phyloP scores from a whole-genome alignment of 2,797 vertebrate species.

The Apogon hyalosoma region DNA sequence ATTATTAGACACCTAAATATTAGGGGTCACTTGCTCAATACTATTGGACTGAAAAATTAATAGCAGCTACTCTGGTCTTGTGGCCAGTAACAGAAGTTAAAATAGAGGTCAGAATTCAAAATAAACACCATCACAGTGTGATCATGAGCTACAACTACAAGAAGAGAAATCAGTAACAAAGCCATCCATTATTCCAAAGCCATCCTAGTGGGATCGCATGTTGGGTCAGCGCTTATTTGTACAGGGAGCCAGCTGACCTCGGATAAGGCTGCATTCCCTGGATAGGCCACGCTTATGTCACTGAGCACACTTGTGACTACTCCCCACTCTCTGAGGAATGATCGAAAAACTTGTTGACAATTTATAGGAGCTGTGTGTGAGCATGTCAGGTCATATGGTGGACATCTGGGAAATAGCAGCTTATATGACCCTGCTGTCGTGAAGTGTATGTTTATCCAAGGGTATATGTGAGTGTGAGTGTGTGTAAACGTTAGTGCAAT shows the following conservation, averaged over 20 bases:
- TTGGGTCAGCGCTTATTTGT: slow-evolving; percentile 59
- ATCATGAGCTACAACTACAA: slow-evolving; percentile 16
- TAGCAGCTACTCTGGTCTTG: neutral
- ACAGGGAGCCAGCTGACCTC: slow-evolving; percentile 39
- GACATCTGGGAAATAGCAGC: slow-evolving; percentile 33
- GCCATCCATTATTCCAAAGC: slow-evolving; percentile 59
- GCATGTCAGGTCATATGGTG: slow-evolving; percentile 56
- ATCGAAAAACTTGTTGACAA: slow-evolving; percentile 68
- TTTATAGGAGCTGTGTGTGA: slow-evolving; percentile 63
- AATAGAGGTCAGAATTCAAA: slow-evolving; percentile 24
- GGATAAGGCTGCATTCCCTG: slow-evolving; percentile 43
- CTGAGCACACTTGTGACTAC: slow-evolving; percentile 15
- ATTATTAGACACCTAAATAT: too few relatives aligned
- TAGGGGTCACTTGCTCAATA: neutral
- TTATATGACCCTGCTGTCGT: slow-evolving; percentile 35
- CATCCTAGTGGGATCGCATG: slow-evolving; percentile 41
- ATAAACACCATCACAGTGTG: slow-evolving; percentile 28
- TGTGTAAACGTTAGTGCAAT: neutral
- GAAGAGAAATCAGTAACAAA: slow-evolving; percentile 22
- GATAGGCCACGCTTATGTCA: slow-evolving; percentile 32
- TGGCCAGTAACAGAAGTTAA: slow-evolving; percentile 13
- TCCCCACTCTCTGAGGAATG: slow-evolving; percentile 15
- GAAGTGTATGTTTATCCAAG: neutral
- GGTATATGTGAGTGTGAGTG: slow-evolving; percentile 1
- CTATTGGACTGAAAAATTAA: slow-evolving; percentile 7